These are phyloP conservation scores for Tholera decimalis DNA, from an alignment of 2,888 invertebrate species.

Conservation along the genomic window DNA sequence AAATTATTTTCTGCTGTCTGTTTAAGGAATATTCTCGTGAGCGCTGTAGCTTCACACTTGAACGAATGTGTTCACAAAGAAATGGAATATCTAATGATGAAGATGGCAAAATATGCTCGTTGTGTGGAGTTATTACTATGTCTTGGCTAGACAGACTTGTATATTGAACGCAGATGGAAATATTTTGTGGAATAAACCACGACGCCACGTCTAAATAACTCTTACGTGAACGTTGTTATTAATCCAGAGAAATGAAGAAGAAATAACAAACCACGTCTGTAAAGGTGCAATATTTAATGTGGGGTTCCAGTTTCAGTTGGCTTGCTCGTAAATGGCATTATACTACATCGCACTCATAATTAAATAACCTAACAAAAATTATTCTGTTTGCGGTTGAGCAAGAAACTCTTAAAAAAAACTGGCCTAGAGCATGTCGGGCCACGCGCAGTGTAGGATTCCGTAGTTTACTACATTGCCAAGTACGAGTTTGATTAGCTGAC, in stretches of 20 bases:
- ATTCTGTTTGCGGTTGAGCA: no score
- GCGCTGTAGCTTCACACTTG: constrained; percentile 3
- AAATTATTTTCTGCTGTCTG: not conserved
- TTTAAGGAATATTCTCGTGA: constrained; percentile 2
- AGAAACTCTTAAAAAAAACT: no score
- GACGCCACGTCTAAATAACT: constrained; percentile 2
- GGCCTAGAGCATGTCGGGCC: no score
- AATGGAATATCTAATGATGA: constrained; percentile 17
- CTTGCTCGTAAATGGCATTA: no score
- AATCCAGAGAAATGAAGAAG: not conserved
- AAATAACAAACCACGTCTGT: no score
- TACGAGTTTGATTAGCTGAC: no score
- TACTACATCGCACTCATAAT: no score
- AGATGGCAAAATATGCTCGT: constrained; percentile 9
- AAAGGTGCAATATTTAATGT: no score
- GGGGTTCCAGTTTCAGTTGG: no score
- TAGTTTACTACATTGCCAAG: no score
- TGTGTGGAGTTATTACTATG: constrained; percentile 27
- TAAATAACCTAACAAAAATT: no score
- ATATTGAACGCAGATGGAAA: constrained; percentile 33
- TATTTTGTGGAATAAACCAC: constrained; percentile 19
- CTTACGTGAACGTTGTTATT: constrained; percentile 12
- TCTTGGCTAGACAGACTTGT: constrained; percentile 18
- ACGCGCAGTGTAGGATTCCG: no score
- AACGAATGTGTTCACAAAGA: constrained; percentile 11